phyloP scores from a whole-genome alignment of 1,140 invertebrate genomes.

The Papilio glaucus region DNA sequence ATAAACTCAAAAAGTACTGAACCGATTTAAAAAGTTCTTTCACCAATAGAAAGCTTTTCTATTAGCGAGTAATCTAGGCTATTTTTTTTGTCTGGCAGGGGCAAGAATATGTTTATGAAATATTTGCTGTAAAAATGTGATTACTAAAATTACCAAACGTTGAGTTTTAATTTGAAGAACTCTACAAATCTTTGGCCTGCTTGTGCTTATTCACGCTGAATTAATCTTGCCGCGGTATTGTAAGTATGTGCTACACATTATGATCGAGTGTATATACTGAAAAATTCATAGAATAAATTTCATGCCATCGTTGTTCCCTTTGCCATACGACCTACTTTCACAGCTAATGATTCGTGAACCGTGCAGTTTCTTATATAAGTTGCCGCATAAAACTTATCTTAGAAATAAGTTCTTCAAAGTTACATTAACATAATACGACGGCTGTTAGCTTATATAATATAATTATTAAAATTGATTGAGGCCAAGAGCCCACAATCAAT shows the following conservation, averaged over 20 bases:
- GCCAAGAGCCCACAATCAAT: neutral
- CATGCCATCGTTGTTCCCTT: slow-evolving; percentile 21
- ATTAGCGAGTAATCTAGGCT: too few relatives aligned
- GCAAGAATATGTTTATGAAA: too few relatives aligned
- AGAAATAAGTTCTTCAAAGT: slow-evolving; percentile 1
- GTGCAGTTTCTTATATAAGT: slow-evolving; percentile 11
- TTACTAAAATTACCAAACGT: too few relatives aligned
- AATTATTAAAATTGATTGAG: too few relatives aligned
- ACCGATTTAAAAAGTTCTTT: too few relatives aligned
- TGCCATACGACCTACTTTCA: slow-evolving; percentile 24
- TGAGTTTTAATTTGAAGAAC: neutral
- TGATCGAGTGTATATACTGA: slow-evolving; percentile 18
- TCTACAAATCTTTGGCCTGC: neutral
- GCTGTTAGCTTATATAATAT: neutral
- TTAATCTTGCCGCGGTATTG: slow-evolving; percentile 3
- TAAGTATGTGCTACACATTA: slow-evolving; percentile 9
- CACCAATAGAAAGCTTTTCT: too few relatives aligned
- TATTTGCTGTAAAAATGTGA: too few relatives aligned
- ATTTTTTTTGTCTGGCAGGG: too few relatives aligned
- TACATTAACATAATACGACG: slow-evolving; percentile 14
- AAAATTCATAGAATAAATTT: slow-evolving; percentile 27
- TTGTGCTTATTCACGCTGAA: neutral
- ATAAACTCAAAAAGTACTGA: too few relatives aligned
- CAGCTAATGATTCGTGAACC: slow-evolving; percentile 19
- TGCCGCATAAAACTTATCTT: slow-evolving; percentile 12